phyloP scores from a whole-genome alignment of 2,113 vertebrate species.

The Phalacrocorax pelagicus region DNA sequence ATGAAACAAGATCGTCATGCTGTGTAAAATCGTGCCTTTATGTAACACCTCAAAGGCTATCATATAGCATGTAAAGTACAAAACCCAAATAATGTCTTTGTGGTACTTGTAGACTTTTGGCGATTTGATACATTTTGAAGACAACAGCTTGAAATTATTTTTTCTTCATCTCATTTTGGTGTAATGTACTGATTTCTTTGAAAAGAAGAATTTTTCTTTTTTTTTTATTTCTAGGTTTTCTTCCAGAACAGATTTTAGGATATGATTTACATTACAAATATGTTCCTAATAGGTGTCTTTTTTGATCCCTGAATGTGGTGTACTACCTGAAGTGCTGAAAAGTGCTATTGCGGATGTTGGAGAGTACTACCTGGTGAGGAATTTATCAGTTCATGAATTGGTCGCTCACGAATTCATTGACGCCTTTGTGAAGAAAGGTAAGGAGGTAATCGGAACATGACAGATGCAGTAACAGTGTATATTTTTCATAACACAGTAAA shows the following conservation, averaged over 20 bases:
- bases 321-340: constrained; percentile 77
- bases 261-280: not conserved
- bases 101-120: not conserved
- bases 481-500: not conserved
- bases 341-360: constrained; percentile 69
- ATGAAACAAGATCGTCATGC: not conserved
- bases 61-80: not conserved
- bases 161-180: not conserved
- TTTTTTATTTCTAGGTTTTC: not conserved
- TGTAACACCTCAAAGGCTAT: not conserved
- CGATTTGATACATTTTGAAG: not conserved
- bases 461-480: too few species aligned
- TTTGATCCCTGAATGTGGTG: constrained; percentile 86
- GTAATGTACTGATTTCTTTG: not conserved
- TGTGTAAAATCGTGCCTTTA: not conserved
- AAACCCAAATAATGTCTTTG: not conserved
- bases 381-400: constrained; percentile 78
- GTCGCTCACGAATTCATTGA: constrained; percentile 79
- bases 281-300: constrained; percentile 82
- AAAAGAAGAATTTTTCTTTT: not conserved
- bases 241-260: not conserved
- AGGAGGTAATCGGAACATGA: not conserved
- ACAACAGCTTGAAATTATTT: not conserved
- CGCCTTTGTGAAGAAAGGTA: constrained; percentile 83
- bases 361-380: constrained; percentile 83